Evolutionary conservation across 2,888 invertebrate genomes (phyloP).

Genomic region (Drosophila buzzatii): DNA sequence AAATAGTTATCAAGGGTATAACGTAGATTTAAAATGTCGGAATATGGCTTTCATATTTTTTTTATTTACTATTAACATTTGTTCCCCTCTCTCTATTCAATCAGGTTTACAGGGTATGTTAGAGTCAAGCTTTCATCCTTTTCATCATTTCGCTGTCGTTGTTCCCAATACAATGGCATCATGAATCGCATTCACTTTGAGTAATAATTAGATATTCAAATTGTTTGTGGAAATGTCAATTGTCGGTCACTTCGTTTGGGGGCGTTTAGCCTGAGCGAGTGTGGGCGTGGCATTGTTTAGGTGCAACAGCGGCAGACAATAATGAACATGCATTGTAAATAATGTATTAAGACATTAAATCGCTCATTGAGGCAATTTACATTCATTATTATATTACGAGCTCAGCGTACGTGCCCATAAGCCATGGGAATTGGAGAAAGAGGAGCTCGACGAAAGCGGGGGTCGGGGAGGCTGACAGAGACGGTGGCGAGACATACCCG

Average conservation of each 20-base stretch:
- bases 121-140: background rate
- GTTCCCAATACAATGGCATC: conserved; percentile 7
- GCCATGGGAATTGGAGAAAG: conserved; percentile 81
- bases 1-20: conserved; percentile 5
- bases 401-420: conserved; percentile 81
- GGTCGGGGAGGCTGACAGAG: conserved; percentile 14
- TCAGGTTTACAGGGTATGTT: background rate
- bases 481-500: conserved; percentile 1
- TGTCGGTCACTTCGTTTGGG: conserved; percentile 26
- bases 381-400: conserved; percentile 80
- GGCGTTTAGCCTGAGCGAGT: conserved; percentile 33
- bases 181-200: conserved; percentile 28
- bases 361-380: conserved; percentile 81
- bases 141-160: background rate
- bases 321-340: conserved; percentile 71
- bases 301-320: conserved; percentile 33
- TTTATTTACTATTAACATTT: background rate
- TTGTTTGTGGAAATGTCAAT: conserved; percentile 56
- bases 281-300: conserved; percentile 46
- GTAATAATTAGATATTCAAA: conserved; percentile 67
- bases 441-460: conserved; percentile 12
- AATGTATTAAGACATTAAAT: conserved; percentile 83
- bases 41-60: background rate
- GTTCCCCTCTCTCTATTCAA: background rate
- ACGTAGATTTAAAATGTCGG: background rate